phyloP scores from a whole-genome alignment of 2,797 vertebrate species.

The Erithacus rubecula region DNA sequence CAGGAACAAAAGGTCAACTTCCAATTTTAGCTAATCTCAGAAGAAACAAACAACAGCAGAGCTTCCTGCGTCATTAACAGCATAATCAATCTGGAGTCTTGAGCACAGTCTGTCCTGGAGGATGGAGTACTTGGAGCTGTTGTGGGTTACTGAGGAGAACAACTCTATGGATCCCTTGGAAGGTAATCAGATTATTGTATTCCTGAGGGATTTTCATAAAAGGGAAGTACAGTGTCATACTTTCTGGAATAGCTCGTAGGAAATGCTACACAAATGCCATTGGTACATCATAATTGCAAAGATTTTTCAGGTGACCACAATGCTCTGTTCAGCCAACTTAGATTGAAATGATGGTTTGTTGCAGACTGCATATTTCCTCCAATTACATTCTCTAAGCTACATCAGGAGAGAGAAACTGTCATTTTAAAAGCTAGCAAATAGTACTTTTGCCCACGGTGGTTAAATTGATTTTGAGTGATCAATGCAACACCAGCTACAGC shows the following conservation, averaged over 20 bases:
- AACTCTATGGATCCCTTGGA: not conserved
- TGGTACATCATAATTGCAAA: not conserved
- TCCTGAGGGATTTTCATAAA: not conserved
- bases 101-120: slow-evolving; percentile 4
- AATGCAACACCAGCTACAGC: not conserved
- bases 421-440: not conserved
- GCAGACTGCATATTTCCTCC: not conserved
- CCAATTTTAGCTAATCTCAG: slow-evolving; percentile 42
- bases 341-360: not conserved
- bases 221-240: not conserved
- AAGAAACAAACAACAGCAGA: slow-evolving; percentile 18
- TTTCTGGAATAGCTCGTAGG: not conserved
- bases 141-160: not conserved
- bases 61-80: not conserved
- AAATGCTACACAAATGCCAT: not conserved
- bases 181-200: not conserved
- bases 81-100: slow-evolving; percentile 22
- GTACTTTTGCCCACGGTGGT: not conserved
- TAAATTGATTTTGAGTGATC: not conserved
- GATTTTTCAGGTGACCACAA: not conserved
- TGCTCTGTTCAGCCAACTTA: not conserved
- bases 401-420: not conserved
- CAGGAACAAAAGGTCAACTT: not conserved
- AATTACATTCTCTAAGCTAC: not conserved
- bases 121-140: not conserved